These are phyloP conservation scores for Adelosebastes latens DNA, from an alignment of 2,797 vertebrate genomes.

Conservation along the genomic window DNA sequence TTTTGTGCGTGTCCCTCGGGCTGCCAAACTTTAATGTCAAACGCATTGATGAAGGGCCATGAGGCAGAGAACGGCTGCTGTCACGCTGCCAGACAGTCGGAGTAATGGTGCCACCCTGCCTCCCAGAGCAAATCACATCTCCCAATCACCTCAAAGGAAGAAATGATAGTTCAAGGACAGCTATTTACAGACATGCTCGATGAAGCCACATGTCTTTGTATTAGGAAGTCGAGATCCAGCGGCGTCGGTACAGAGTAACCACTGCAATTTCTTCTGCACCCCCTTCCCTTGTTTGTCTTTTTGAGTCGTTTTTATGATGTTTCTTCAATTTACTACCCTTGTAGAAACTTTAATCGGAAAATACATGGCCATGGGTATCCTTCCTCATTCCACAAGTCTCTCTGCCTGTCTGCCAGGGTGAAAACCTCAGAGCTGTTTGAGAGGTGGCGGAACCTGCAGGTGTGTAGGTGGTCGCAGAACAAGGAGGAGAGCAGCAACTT, in stretches of 20 bases:
- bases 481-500: conserved; percentile 91
- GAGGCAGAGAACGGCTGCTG: conserved; percentile 35
- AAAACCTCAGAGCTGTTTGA: conserved; percentile 97
- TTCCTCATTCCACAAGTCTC: conserved; percentile 56
- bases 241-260: neutral
- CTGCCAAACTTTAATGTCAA: conserved; percentile 25
- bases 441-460: conserved; percentile 94
- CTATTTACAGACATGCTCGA: conserved; percentile 70
- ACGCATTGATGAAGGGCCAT: conserved; percentile 7
- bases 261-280: neutral
- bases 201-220: conserved; percentile 13
- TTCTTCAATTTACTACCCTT: conserved; percentile 42
- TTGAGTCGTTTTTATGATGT: conserved; percentile 5
- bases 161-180: conserved; percentile 73
- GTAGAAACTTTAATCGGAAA: conserved; percentile 51
- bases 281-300: neutral
- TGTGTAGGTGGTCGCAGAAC: conserved; percentile 95
- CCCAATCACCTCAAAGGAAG: conserved; percentile 55
- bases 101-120: conserved; percentile 32
- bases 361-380: conserved; percentile 35
- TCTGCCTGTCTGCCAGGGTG: conserved; percentile 85
- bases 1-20: conserved; percentile 28
- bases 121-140: conserved; percentile 61
- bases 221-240: neutral
- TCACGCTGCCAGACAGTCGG: conserved; percentile 35